phyloP scores from a whole-genome alignment of 1,140 invertebrate genomes.

The Zophobas atratus region DNA sequence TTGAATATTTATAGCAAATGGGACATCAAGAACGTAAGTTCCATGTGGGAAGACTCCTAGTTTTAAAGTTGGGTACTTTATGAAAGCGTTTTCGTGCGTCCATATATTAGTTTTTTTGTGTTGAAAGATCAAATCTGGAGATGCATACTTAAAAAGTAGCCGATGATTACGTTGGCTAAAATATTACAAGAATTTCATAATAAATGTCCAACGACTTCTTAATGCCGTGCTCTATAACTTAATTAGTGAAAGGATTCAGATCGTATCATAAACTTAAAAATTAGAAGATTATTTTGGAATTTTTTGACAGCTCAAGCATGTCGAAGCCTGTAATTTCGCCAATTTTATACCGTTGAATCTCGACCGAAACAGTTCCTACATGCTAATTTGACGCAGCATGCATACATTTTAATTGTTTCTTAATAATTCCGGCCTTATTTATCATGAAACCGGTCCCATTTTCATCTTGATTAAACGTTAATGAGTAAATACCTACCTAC shows the following conservation, averaged over 20 bases:
- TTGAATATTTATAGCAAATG: no score
- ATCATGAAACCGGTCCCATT: conserved; percentile 32
- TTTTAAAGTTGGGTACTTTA: no score
- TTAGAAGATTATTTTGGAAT: conserved; percentile 7
- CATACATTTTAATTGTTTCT: conserved; percentile 37
- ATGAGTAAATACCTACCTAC: conserved; percentile 5
- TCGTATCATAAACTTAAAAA: conserved; percentile 10
- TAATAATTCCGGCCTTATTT: conserved; percentile 39
- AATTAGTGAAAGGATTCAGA: conserved; percentile 21
- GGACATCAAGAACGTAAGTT: no score
- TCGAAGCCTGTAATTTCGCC: conserved; percentile 3
- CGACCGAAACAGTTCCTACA: conserved; percentile 14
- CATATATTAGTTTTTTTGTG: no score
- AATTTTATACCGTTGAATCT: conserved; percentile 1
- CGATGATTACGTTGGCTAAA: not conserved
- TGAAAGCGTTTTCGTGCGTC: no score
- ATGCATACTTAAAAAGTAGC: no score
- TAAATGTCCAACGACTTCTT: not conserved
- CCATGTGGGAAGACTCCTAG: no score
- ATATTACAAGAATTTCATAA: conserved; percentile 24
- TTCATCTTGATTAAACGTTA: conserved; percentile 27
- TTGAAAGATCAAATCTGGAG: no score
- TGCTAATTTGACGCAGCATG: conserved; percentile 24
- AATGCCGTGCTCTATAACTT: conserved; percentile 22
- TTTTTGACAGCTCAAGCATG: not conserved